A percentile compares a stretch with the other conserved stretches of the same genome.
Evolutionary conservation across 2,888 invertebrate genomes (phyloP).

Genomic region (Gisinianus flammeolus): DNA sequence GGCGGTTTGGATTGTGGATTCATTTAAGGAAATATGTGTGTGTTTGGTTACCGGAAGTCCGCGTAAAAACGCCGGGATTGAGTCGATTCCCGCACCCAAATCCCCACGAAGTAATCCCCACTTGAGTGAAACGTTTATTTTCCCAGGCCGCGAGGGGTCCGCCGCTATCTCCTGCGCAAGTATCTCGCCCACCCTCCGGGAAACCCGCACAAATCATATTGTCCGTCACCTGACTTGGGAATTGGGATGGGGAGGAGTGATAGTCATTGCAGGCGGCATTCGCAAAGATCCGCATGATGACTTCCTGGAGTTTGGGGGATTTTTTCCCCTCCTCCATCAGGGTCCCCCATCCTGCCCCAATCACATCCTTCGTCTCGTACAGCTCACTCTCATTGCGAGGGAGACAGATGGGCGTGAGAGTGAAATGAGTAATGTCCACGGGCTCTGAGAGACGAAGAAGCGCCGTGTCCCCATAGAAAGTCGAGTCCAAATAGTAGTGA

Average conservation of each 20-base stretch:
- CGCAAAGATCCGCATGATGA: constrained; percentile 48
- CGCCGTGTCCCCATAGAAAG: constrained; percentile 56
- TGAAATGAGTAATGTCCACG: constrained; percentile 48
- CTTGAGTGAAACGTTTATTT: constrained; percentile 51
- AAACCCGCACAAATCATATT: constrained; percentile 56
- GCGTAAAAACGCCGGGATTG: constrained; percentile 56
- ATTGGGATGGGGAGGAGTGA: constrained; percentile 46
- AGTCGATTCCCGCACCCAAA: constrained; percentile 39
- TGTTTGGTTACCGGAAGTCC: constrained; percentile 53
- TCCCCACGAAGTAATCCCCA: constrained; percentile 58
- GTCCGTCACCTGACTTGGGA: constrained; percentile 56
- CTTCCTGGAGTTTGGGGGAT: constrained; percentile 54
- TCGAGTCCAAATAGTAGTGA: constrained; percentile 55
- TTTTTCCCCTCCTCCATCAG: constrained; percentile 45
- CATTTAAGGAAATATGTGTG: too few species aligned
- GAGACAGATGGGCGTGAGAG: constrained; percentile 53
- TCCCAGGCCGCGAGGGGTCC: constrained; percentile 51
- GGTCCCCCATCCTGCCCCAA: constrained; percentile 57
- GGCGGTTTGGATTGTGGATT: too few species aligned
- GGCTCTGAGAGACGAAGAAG: constrained; percentile 50
- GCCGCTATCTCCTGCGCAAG: constrained; percentile 54
- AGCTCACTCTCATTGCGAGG: constrained; percentile 39
- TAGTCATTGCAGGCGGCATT: constrained; percentile 58
- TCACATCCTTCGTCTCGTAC: constrained; percentile 52
- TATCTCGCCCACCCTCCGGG: constrained; percentile 56